Base-by-base conservation (phyloP, 2,113 vertebrate species). In the Esox niger region DNA sequence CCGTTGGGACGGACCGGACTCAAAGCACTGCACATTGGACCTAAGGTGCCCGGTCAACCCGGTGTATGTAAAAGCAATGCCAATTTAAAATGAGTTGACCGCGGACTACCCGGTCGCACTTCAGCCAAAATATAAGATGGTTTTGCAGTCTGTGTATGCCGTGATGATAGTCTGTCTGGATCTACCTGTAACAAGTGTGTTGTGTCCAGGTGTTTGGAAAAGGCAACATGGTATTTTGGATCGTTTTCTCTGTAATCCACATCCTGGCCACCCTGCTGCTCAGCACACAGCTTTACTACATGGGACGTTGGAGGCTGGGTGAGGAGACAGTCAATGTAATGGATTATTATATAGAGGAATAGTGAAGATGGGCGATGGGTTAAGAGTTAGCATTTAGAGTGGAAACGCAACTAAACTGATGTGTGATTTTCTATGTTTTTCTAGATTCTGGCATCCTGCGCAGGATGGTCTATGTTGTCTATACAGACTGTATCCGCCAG, bases 261-360 rank as follows among this genome's bases (percentile, higher is more conserved):
- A 98, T 99, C 29, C 76, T 94, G 13, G 91, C 95, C 79, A 98
- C 97, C 0, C 76, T 99, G 71, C 90, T 98, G 57, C 95, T 99
- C 76, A 99, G 97, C 91, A 98, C 92, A 0, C 96, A 99, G 86
- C 95, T 99, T 6, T 99, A 99, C 82, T 98, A 98, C 89, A 96
- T 98, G 95, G 97, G 96, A 55, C 94, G 96, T 73, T 99, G 97
- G 97, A 94, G 94, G 82, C 86, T 98, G 85, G 92, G 87, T 88
- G 62, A 76, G 73, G 26, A 25, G 23, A 49, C 11, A 21, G 23
- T 99, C 76, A 99, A 98, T 92, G 0, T 95, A 99, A n/a, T n/a
- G n/a, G n/a, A n/a, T n/a, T n/a, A n/a, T n/a, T n/a, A n/a, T n/a
- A n/a, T n/a, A 15, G 56, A 15, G 13, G 29, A 58, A 17, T 25